These are phyloP conservation scores for Malacoctenus gilli DNA, from an alignment of 2,797 vertebrate species.

Conservation along the genomic window DNA sequence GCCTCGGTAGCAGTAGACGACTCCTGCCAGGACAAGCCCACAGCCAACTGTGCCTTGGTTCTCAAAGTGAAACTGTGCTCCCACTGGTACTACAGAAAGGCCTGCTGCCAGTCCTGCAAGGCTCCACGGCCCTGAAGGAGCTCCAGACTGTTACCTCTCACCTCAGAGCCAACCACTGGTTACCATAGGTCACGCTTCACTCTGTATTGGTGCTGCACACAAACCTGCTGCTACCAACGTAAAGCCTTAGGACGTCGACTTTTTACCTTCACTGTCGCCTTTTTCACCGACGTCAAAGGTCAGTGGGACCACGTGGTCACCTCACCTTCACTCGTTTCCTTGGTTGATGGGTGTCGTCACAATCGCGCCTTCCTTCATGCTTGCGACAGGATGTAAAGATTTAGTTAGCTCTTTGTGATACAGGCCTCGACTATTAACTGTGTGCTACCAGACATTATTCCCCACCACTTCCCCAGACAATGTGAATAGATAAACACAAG, in stretches of 20 bases:
- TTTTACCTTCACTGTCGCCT: slow-evolving; percentile 16
- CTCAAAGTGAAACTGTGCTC: slow-evolving; percentile 88
- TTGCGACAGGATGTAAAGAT: background rate
- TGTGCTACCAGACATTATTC: background rate
- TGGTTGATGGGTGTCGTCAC: too few species aligned
- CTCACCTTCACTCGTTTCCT: background rate
- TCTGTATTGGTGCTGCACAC: slow-evolving; percentile 49
- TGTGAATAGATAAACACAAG: slow-evolving; percentile 47
- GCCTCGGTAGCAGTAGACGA: slow-evolving; percentile 68
- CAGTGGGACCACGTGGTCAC: slow-evolving; percentile 41
- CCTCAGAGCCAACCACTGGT: slow-evolving; percentile 38
- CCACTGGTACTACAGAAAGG: slow-evolving; percentile 88
- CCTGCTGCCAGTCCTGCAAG: slow-evolving; percentile 86
- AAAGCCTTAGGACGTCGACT: slow-evolving; percentile 17
- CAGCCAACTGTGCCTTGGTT: slow-evolving; percentile 85
- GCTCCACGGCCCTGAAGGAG: slow-evolving; percentile 72
- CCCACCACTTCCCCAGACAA: slow-evolving; percentile 34
- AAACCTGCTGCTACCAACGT: slow-evolving; percentile 51
- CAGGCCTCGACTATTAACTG: background rate
- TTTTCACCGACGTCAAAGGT: slow-evolving; percentile 31
- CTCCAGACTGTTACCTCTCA: slow-evolving; percentile 21
- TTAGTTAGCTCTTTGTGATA: background rate
- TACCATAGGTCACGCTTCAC: slow-evolving; percentile 37
- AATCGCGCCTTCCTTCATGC: too few species aligned
- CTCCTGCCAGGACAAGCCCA: slow-evolving; percentile 83